These are phyloP conservation scores for Falco cherrug DNA, from an alignment of 2,797 vertebrate species.

Conservation along the genomic window DNA sequence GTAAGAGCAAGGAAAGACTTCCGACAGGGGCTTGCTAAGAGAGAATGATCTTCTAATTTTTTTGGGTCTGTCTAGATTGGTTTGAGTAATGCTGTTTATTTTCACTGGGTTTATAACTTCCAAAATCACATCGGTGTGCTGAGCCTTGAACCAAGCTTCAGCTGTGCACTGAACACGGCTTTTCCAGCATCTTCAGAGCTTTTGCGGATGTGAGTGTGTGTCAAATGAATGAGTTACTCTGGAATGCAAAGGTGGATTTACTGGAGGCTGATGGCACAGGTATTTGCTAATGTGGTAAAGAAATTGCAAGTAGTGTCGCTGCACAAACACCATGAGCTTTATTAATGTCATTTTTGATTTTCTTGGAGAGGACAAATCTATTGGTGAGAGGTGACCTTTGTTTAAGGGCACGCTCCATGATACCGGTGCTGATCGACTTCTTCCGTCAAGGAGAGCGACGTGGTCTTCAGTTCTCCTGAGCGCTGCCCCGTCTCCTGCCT, in stretches of 20 bases:
- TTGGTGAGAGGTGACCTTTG: not conserved
- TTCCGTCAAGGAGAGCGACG: fast-evolving
- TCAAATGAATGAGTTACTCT: not conserved
- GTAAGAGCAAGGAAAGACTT: not conserved
- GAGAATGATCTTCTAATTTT: not conserved
- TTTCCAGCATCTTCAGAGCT: not conserved
- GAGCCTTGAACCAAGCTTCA: not conserved
- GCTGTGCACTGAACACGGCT: not conserved
- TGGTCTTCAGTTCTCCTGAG: not conserved
- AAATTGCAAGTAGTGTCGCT: not conserved
- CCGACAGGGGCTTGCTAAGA: not conserved
- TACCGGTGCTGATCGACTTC: not conserved
- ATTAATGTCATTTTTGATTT: not conserved
- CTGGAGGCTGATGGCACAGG: not conserved
- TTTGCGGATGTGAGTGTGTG: not conserved
- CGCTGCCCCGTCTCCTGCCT: not conserved
- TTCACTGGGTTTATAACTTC: not conserved
- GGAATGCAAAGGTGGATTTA: slow-evolving; percentile 1
- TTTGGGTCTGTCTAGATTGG: not conserved
- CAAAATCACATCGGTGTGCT: not conserved
- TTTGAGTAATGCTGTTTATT: not conserved
- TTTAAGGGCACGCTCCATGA: fast-evolving
- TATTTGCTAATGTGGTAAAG: not conserved
- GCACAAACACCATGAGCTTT: not conserved
- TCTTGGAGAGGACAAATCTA: not conserved